Evolutionary conservation across 2,113 vertebrate species (phyloP).

Genomic region (Hemichromis elongatus): DNA sequence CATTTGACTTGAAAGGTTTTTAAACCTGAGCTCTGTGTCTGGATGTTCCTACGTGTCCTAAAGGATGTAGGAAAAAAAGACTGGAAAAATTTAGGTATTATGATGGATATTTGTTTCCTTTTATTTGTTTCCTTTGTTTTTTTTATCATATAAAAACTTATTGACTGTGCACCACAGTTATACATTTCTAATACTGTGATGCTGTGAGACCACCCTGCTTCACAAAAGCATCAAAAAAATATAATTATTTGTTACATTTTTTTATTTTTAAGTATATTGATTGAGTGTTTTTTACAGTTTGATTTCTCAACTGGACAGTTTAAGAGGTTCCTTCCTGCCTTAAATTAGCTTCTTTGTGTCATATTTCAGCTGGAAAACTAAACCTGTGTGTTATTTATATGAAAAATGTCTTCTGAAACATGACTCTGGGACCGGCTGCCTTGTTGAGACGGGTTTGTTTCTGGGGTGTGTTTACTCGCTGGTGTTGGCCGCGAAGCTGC

Average conservation of each 20-base stretch:
- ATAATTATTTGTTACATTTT: not conserved
- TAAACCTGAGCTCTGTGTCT: not conserved
- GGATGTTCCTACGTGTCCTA: not conserved
- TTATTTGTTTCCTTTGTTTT: not conserved
- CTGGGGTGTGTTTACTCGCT: not conserved
- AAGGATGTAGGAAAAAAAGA: not conserved
- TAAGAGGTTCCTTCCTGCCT: not conserved
- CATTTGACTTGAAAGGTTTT: not conserved
- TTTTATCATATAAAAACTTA: not conserved
- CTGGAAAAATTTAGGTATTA: not conserved
- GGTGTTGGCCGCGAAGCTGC: not conserved
- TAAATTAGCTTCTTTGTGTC: not conserved
- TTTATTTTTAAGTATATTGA: not conserved
- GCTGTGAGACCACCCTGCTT: not conserved
- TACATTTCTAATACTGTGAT: not conserved
- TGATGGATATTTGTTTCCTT: not conserved
- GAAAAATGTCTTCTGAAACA: slow-evolving; percentile 15
- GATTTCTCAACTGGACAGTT: not conserved
- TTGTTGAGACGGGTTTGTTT: not conserved
- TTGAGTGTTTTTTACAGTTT: not conserved
- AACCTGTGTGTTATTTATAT: not conserved
- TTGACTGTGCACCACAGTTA: fast-evolving
- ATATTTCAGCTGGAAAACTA: not conserved
- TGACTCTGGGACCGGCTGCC: not conserved
- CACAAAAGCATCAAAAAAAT: not conserved